Conservation (phyloP, 2,888 invertebrate genomes). For the Thysanoteuthis rhombus region DNA sequence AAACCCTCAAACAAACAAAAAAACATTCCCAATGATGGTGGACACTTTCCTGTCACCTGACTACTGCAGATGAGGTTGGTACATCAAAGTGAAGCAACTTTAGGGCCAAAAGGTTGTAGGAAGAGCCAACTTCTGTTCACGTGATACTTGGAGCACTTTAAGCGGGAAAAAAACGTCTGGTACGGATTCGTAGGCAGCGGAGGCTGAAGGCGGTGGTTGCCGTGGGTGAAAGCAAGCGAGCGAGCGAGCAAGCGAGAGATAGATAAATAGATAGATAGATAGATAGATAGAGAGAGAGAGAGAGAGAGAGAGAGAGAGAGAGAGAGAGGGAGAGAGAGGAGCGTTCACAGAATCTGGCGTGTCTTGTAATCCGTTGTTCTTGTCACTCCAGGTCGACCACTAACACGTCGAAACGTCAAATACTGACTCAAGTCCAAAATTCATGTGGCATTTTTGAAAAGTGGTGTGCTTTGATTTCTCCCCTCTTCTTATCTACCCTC, state of each 20-base stretch:
- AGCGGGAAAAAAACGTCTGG: not conserved
- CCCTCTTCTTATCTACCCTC: too few species aligned
- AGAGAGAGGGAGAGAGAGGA: not conserved
- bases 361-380: not conserved
- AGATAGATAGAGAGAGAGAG: too few species aligned
- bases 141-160: not conserved
- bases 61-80: too few species aligned
- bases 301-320: too few species aligned
- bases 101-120: not conserved
- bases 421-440: not conserved
- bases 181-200: not conserved
- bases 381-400: not conserved
- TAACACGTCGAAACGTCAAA: constrained; percentile 12
- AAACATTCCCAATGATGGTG: too few species aligned
- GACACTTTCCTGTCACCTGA: too few species aligned
- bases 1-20: too few species aligned
- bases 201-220: not conserved
- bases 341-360: not conserved
- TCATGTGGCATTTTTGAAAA: not conserved
- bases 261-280: too few species aligned
- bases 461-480: not conserved
- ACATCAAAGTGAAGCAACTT: too few species aligned
- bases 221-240: too few species aligned
- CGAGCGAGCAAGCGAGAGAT: too few species aligned
- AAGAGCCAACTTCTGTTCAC: not conserved